Evolutionary conservation across 64 coral and sea anemone species (phyloP).

Genomic region (Platygyra sinensis): DNA sequence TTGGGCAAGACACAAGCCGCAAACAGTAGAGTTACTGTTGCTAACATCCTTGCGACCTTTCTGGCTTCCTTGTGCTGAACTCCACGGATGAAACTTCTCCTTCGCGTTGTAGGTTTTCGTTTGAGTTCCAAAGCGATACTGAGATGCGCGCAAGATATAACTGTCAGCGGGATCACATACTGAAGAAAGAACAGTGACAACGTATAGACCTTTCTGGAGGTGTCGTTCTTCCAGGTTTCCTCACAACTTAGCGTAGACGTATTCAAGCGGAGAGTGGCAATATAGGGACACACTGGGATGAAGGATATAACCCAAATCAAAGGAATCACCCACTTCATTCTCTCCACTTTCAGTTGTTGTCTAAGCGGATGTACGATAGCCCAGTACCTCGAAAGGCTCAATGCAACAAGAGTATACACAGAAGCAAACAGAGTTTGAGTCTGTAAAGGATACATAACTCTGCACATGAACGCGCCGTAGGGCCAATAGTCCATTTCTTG

Average conservation of each 20-base stretch:
- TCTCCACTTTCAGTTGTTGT: slow-evolving; percentile 32
- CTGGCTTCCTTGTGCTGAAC: background rate
- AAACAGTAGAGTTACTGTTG: slow-evolving; percentile 3
- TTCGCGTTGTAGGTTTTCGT: background rate
- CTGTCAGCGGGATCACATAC: slow-evolving; percentile 40
- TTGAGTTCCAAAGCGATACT: slow-evolving; percentile 41
- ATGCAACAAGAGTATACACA: slow-evolving; percentile 58
- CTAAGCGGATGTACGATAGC: slow-evolving; percentile 61
- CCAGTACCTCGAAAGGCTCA: slow-evolving; percentile 72
- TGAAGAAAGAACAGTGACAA: slow-evolving; percentile 52
- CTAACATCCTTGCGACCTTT: slow-evolving; percentile 13
- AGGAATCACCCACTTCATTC: slow-evolving; percentile 30
- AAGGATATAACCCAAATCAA: slow-evolving; percentile 49
- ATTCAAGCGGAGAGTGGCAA: slow-evolving; percentile 10
- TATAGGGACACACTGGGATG: slow-evolving; percentile 47
- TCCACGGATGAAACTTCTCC: background rate
- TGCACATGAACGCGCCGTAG: slow-evolving; percentile 69
- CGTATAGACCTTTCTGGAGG: slow-evolving; percentile 44
- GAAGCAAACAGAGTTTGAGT: slow-evolving; percentile 61
- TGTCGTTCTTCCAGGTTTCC: slow-evolving; percentile 26
- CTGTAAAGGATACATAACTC: slow-evolving; percentile 57
- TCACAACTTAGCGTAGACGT: slow-evolving; percentile 14
- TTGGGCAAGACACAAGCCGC: slow-evolving; percentile 30
- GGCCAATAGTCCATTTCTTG: slow-evolving; percentile 72
- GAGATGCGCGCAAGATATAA: slow-evolving; percentile 44